Evolutionary conservation across 1,140 invertebrate genomes (phyloP), one percentile per base, ranked within the genome.

Genomic region (Sitophilus oryzae): DNA sequence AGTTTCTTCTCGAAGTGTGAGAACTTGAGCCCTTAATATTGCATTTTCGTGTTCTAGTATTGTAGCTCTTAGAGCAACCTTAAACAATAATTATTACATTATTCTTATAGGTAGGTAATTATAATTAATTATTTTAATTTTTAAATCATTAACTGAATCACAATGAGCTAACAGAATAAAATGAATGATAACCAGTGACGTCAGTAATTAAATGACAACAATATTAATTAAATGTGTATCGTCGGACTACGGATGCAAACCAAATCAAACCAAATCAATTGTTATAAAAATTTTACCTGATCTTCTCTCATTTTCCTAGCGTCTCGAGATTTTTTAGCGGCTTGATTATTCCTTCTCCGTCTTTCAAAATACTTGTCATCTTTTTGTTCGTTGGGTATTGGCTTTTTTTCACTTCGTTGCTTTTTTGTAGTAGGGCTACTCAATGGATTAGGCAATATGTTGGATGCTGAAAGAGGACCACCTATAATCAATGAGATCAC

Each of bases 361-460:
- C 89, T 74, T 68, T 94, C 91, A 65, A 83, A 94, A 72, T 95
- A 94, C 69, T 91, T 92, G 19, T 84, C 84, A 67, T 94, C 91
- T 68, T 93, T 93, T 64, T 89, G 78, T 25, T 89, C 88, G 3
- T 86, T 82, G 0, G 90, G 90, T 40, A 92, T 93, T 0, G 90
- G 85, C 62, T 88, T 83, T 69, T 93, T 93, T 68, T 91, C 89
- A 16, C 89, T 86, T 9, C 90, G 73, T 0, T 84, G 82, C 48
- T 86, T 76, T 56, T 79, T 15, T 36, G 35, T 9, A 21, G n/a
- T 46, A 19, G 22, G 25, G 1, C 19, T 36, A 15, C 11, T 6
- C 14, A n/a, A 45, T 4, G 16, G n/a, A n/a, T n/a, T n/a, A n/a
- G n/a, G n/a, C n/a, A n/a, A n/a, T n/a, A n/a, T n/a, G n/a, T n/a